These are phyloP conservation scores for Novumbra hubbsi DNA, from an alignment of 2,797 vertebrate genomes.

Conservation along the genomic window DNA sequence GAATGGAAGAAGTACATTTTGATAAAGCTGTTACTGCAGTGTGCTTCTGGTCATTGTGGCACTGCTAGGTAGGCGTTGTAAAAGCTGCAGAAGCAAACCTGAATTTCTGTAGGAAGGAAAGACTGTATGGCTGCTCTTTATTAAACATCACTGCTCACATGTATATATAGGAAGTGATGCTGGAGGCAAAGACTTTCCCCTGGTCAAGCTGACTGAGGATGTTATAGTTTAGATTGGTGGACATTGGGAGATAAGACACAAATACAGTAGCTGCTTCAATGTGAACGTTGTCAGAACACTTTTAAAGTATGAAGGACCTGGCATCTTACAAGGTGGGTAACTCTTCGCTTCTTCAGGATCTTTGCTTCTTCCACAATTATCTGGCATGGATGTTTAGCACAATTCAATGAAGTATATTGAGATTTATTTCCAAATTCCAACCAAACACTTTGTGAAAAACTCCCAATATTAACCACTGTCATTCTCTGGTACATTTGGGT, in stretches of 20 bases:
- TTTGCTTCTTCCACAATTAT: no score
- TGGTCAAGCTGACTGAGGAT: conserved; percentile 23
- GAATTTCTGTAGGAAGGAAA: conserved; percentile 3
- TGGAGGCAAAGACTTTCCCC: conserved; percentile 17
- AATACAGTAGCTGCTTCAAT: conserved; percentile 8
- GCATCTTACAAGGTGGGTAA: no score
- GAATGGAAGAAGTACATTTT: conserved; percentile 1
- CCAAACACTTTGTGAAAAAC: no score
- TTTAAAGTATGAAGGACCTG: no score
- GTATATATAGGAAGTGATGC: conserved; percentile 15
- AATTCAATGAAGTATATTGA: no score
- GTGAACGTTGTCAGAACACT: neutral
- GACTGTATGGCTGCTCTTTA: conserved; percentile 12
- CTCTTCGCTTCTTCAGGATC: no score
- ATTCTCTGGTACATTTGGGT: neutral
- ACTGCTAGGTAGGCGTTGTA: neutral
- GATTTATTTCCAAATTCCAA: no score
- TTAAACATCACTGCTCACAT: conserved; percentile 23
- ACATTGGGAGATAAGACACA: neutral
- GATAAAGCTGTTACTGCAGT: neutral
- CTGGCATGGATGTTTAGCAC: no score
- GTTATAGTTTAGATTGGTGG: conserved; percentile 28
- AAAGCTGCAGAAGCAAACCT: conserved; percentile 10
- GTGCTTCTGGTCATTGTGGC: conserved; percentile 8
- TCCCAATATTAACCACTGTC: no score